Evolutionary conservation across 2,888 invertebrate species (phyloP), one percentile per base, ranked within the genome.

Genomic region (Callyntrura sp.): DNA sequence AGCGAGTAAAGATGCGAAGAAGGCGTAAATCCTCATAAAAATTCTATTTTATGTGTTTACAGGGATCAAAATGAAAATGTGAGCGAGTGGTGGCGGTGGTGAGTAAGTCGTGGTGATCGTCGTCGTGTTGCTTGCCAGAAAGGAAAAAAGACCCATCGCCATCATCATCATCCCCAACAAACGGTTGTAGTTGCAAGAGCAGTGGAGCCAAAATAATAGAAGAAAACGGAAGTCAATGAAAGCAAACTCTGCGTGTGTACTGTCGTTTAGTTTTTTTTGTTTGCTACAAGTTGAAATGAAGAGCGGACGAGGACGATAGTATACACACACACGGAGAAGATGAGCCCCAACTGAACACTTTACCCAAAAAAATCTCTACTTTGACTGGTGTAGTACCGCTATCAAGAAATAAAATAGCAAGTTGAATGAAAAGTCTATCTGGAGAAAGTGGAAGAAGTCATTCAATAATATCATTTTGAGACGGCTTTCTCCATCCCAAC

Each of bases 1-100:
- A 5, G 20, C 14, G 14, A 17, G 17, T 17, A 28, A 73, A 45
- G 73, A 78, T 55, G 55, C 25, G 78, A 35, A 45, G 25, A 76
- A 85, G 90, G 87, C 84, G 87, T 90, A 91, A 91, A 90, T 90
- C 90, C 91, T 90, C 85, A 91, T 91, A 90, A 91, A 91, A 91
- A 90, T 91, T 91, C 90, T 90, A 90, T 91, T 91, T 90, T 91
- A 89, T 91, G 91, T 90, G 86, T 90, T 91, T 89, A 89, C 90
- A 91, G 91, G 91, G 86, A 90, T 88, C 88, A 91, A 89, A 62
- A 84, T 88, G 90, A 91, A 86, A 86, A 79, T 88, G 55, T 79
- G 76, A 90, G 87, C 68, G 55, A 57, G 17, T 51, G 9, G 65
- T 17, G 70, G n/a, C 81, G 87, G 65, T 57, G 45, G 57, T 35